A percentile compares a stretch with the other conserved stretches of the same genome.
Conservation (phyloP, 2,888 invertebrate species). For the Lycocerus yunnanus region DNA sequence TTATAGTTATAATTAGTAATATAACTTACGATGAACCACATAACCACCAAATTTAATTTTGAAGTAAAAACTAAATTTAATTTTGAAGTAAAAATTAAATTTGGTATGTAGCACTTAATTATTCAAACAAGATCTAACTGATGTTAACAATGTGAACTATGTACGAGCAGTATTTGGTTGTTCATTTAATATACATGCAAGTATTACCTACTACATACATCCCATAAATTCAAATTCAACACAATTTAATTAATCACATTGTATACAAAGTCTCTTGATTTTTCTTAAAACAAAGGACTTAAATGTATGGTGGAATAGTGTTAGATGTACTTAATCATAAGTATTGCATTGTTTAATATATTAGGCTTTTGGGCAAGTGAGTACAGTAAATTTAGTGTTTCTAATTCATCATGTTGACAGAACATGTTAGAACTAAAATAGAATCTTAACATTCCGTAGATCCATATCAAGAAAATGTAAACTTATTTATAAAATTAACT, state of each 20-base stretch:
- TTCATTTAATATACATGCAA: neutral
- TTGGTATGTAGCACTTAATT: neutral
- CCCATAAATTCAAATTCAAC: neutral
- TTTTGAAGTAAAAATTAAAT: neutral
- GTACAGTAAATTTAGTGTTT: neutral
- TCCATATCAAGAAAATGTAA: neutral
- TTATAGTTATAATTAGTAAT: no score
- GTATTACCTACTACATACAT: neutral
- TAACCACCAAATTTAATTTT: neutral
- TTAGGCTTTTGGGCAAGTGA: neutral
- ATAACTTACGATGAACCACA: neutral
- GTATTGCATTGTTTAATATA: neutral
- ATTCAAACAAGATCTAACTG: neutral
- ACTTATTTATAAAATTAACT: neutral
- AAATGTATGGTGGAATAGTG: slow-evolving; percentile 7
- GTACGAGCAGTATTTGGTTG: neutral
- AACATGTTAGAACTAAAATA: neutral
- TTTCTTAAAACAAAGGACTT: neutral
- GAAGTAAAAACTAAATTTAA: neutral
- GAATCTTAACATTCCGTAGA: neutral
- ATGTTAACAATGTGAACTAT: neutral
- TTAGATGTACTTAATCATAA: neutral
- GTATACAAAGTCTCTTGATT: neutral
- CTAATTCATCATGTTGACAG: neutral
- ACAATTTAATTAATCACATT: neutral